Evolutionary conservation across 2,113 vertebrate species (phyloP), one percentile per base, ranked within the genome.

Genomic region (Gobiocypris rarus): DNA sequence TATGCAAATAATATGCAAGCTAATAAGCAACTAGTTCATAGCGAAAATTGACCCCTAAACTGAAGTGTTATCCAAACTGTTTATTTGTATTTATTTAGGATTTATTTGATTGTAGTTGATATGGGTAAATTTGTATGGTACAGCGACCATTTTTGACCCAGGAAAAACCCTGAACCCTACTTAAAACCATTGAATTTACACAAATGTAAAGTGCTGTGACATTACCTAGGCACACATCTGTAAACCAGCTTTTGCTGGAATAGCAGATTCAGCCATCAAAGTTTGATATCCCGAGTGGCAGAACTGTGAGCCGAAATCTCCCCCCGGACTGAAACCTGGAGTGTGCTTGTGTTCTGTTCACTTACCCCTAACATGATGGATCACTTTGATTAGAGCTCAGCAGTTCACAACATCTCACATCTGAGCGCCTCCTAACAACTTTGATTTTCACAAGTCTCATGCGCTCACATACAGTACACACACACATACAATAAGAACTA

Each of bases 301-400:
- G 65, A 81, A 67, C 63, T 69, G n/a, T 54, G 61, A 11, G 75
- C 14, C 1, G 4, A 63, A 61, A 52, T 52, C 70, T 65, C 76
- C 41, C 59, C 15, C 69, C 10, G 5, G 28, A 61, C 41, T 34
- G 11, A 74, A 59, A 81, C 24, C 76, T 63, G 54, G 22, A 61
- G 69, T 81, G 61, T 56, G 84, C 69, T 74, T 80, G 54, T 73
- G 67, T 80, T 81, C 48, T 70, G 5, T 81, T 81, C 78, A 81
- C 74, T 86, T 83, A 73, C 22, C 73, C 31, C 74, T n/a, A 61
- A 59, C 43, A 83, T 86, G n/a, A n/a, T n/a, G 81, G 85, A 86
- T 77, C 28, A 52, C 81, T 83, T 82, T 79, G 82, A 86, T 86
- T 86, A 86, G 48, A 78, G 56, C 81, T 86, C 75, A 69, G 56